Evolutionary conservation across 2,113 vertebrate genomes (phyloP).

Genomic region (Tychaedon coryphoeus): DNA sequence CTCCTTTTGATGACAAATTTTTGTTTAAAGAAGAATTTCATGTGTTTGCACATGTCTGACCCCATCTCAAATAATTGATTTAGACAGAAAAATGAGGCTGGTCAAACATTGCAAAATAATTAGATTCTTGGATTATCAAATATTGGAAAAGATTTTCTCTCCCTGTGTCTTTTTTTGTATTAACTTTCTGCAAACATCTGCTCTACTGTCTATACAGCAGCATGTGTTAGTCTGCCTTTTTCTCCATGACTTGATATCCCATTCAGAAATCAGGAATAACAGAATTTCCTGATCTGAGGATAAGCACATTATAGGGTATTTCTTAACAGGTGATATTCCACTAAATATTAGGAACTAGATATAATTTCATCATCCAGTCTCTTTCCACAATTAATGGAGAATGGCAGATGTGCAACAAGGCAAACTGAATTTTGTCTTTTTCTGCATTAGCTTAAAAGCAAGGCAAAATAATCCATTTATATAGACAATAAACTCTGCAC

Average conservation of each 20-base stretch:
- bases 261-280: background rate
- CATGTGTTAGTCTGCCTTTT: background rate
- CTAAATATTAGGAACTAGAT: background rate
- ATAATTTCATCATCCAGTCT: background rate
- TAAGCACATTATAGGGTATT: background rate
- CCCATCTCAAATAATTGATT: background rate
- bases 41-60: background rate
- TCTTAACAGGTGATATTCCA: background rate
- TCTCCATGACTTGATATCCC: background rate
- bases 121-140: background rate
- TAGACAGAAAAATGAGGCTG: background rate
- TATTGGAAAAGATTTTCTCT: background rate
- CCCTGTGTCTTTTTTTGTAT: background rate
- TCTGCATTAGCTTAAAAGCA: background rate
- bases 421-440: background rate
- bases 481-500: background rate
- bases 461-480: background rate
- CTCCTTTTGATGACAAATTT: background rate
- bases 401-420: background rate
- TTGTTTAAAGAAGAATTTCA: background rate
- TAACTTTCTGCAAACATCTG: background rate
- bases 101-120: conserved; percentile 18
- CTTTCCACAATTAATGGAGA: background rate
- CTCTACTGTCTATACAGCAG: background rate
- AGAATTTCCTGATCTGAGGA: background rate